phyloP scores from a whole-genome alignment of 2,797 vertebrate genomes.

The Poecilia wingei region DNA sequence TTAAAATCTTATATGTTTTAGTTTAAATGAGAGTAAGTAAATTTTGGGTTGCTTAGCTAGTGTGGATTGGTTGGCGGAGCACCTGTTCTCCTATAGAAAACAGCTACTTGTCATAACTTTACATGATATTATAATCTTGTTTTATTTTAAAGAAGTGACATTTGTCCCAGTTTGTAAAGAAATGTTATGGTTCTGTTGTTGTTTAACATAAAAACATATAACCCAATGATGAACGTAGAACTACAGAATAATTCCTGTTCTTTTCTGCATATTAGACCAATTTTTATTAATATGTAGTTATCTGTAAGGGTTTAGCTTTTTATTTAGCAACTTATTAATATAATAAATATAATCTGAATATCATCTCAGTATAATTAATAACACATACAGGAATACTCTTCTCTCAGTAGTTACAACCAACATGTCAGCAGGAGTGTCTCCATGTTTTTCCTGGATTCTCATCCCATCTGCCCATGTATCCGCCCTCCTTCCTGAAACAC shows the following conservation, averaged over 20 bases:
- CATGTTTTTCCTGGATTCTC: constrained; percentile 6
- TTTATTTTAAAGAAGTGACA: background rate
- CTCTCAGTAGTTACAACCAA: background rate
- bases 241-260: background rate
- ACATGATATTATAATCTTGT: background rate
- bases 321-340: background rate
- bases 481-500: constrained; percentile 44
- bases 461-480: constrained; percentile 5
- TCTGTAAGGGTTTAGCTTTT: background rate
- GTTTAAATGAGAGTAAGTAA: background rate
- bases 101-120: background rate
- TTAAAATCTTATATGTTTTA: background rate
- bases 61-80: constrained; percentile 23
- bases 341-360: background rate
- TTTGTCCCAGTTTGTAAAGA: background rate
- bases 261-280: background rate
- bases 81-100: constrained; percentile 50
- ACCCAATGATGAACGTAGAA: background rate
- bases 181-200: background rate
- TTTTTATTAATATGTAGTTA: background rate
- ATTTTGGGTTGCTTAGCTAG: background rate
- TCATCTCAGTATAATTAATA: background rate
- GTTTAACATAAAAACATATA: background rate
- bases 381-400: background rate
- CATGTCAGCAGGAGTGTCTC: background rate